Percentiles rank a stretch among this genome's conserved stretches.
Evolutionary conservation across 2,113 vertebrate genomes (phyloP).

Genomic region (Arvicanthis niloticus): DNA sequence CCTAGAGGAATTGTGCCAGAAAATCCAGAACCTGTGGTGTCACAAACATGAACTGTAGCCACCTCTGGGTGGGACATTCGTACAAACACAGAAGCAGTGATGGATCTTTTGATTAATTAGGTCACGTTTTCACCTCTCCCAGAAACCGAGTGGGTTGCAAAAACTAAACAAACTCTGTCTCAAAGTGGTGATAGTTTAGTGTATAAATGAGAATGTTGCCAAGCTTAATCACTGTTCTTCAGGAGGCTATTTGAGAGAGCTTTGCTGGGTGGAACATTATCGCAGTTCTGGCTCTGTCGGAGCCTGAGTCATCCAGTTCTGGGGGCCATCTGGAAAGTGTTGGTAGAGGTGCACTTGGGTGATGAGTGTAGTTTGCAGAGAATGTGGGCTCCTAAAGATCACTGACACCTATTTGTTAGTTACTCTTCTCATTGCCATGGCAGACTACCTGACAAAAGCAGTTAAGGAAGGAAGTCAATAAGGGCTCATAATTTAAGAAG

Average conservation of each 20-base stretch:
- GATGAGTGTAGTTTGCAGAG: neutral
- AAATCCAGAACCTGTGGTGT: accelerated
- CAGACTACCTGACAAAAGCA: neutral
- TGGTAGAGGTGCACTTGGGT: neutral
- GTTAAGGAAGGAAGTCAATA: neutral
- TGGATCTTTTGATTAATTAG: neutral
- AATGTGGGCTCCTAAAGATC: neutral
- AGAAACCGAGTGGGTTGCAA: neutral
- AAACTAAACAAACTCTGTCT: conserved; percentile 17
- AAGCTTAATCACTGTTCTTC: conserved; percentile 16
- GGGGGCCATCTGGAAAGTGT: neutral
- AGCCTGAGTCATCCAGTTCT: neutral
- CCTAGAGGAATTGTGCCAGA: neutral
- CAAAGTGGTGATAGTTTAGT: conserved; percentile 46
- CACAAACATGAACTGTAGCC: neutral
- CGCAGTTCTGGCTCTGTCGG: neutral
- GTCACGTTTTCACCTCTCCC: conserved; percentile 24
- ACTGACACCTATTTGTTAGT: neutral
- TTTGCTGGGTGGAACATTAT: neutral
- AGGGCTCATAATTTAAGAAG: neutral
- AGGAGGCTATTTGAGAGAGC: conserved; percentile 16
- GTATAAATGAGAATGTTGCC: conserved; percentile 39
- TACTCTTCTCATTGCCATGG: neutral
- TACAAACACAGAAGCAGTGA: neutral
- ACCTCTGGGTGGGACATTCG: neutral